These are phyloP conservation scores for Dryobotodes eremita DNA, from an alignment of 2,888 invertebrate species.

Conservation along the genomic window DNA sequence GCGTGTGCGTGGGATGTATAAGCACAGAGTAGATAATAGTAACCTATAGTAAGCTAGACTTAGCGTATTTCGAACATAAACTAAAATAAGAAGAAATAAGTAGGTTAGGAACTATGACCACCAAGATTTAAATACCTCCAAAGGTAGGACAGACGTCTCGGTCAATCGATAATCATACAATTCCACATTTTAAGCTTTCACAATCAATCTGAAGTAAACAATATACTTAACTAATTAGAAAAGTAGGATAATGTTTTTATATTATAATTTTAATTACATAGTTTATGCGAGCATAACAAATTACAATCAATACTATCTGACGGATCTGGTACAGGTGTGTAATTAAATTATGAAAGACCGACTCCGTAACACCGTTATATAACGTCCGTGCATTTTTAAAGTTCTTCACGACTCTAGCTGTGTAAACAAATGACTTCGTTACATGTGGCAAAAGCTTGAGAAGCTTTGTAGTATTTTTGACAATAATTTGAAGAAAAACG, in stretches of 20 bases:
- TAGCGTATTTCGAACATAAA: background rate
- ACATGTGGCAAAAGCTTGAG: constrained; percentile 15
- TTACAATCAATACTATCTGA: constrained; percentile 51
- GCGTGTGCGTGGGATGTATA: background rate
- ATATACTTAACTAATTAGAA: constrained; percentile 14
- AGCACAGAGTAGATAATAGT: background rate
- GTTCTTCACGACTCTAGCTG: constrained; percentile 12
- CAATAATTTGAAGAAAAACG: background rate
- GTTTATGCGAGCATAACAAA: constrained; percentile 35
- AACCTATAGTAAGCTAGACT: background rate
- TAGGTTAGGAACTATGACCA: background rate
- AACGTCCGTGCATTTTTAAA: constrained; percentile 43
- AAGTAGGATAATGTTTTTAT: constrained; percentile 13
- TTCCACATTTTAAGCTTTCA: constrained; percentile 51
- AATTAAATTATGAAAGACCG: constrained; percentile 63
- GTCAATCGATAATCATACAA: constrained; percentile 19
- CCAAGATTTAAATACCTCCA: constrained; percentile 1
- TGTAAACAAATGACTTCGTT: constrained; percentile 28
- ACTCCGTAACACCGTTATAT: constrained; percentile 49
- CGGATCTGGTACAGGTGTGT: constrained; percentile 50
- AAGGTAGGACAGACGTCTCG: constrained; percentile 3
- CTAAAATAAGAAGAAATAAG: background rate
- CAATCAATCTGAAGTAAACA: constrained; percentile 46
- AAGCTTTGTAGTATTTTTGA: background rate
- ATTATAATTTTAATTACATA: constrained; percentile 29